Evolutionary conservation across 2,113 vertebrate species (phyloP).

Genomic region (Neopipo cinnamomea): DNA sequence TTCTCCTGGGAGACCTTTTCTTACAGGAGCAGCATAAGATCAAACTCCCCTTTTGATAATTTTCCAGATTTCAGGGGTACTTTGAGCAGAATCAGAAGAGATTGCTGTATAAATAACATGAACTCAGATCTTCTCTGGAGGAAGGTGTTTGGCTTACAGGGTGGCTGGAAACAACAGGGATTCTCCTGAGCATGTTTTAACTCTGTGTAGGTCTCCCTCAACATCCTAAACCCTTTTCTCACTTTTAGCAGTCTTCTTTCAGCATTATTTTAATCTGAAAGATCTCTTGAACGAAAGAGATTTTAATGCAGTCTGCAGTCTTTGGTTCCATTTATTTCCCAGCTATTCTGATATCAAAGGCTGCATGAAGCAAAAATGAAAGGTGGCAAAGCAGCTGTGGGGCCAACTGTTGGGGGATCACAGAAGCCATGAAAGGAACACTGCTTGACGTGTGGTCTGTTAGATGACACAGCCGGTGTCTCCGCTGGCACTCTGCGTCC

Average conservation of each 20-base stretch:
- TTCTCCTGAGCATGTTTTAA: background rate
- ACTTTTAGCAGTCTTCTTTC: background rate
- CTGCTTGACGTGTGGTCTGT: accelerated
- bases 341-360: background rate
- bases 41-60: background rate
- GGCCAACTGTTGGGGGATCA: background rate
- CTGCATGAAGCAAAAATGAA: background rate
- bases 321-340: conserved; percentile 23
- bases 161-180: background rate
- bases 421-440: background rate
- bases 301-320: background rate
- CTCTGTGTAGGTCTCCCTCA: background rate
- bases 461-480: background rate
- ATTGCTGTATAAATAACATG: background rate
- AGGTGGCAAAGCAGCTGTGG: background rate
- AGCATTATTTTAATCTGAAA: conserved; percentile 15
- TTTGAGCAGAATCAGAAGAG: background rate
- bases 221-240: background rate
- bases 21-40: background rate
- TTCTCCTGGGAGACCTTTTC: background rate
- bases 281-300: background rate
- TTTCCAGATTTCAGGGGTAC: background rate
- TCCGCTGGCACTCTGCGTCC: background rate
- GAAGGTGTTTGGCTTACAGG: background rate
- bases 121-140: background rate